Evolutionary conservation across 1,140 invertebrate genomes (phyloP), one percentile per base, ranked within the genome.

Genomic region (Aphidius gifuensis): DNA sequence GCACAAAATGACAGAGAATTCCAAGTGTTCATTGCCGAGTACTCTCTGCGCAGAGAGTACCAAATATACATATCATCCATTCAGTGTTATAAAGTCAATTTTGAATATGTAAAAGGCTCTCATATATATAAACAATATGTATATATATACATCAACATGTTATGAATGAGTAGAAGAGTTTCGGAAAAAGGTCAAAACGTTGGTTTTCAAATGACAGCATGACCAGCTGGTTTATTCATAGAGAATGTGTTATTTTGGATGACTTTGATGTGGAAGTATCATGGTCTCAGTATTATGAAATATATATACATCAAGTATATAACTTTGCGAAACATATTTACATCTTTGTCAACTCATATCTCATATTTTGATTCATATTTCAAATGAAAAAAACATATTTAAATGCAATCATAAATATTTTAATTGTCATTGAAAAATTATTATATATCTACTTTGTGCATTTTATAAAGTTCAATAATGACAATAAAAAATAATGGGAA

Each of bases 191-290:
- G 23, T 32, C 23, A 4, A 32, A 53, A 49, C 23, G 59, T 54
- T 49, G 58, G 9, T 32, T 40, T n/a, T 53, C 42, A 54, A 11
- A 54, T 54, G 42, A 42, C 16, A 38, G 21, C 39, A 38, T 62
- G 54, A 49, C 60, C 23, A 43, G 53, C 59, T 62, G 51, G 53
- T 61, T 71, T 74, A 74, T 72, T 75, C 76, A 76, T 71, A 74
- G 72, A 71, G 74, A 74, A 78, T 78, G 72, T 65, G 74, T 76
- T 71, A 73, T 58, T 48, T 21, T 62, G 65, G 64, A 58, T 65
- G 57, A 65, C 75, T 78, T 78, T 78, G 73, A 78, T 78, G 74
- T 72, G 66, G 61, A 69, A 68, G 65, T 70, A 75, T 70, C 74
- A 74, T 74, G 64, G 38, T 58, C 40, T 11, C 68, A 63, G 58